These are phyloP conservation scores for Encarsia formosa DNA, from an alignment of 2,888 invertebrate species.

Conservation along the genomic window DNA sequence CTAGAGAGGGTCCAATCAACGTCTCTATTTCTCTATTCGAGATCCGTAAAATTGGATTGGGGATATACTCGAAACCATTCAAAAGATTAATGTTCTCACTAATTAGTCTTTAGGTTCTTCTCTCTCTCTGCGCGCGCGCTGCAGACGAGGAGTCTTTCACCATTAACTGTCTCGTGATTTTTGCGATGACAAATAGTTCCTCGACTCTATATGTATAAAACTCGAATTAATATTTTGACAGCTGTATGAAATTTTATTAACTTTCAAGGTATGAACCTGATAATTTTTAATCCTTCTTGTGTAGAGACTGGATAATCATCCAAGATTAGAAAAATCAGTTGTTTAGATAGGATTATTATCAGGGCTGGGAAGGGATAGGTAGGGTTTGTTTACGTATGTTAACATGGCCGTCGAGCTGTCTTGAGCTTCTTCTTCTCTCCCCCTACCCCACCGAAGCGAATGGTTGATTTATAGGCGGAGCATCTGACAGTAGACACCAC, in stretches of 20 bases:
- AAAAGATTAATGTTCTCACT: constrained; percentile 49
- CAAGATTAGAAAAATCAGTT: too few relatives aligned
- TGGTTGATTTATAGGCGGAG: constrained; percentile 51
- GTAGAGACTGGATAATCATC: too few relatives aligned
- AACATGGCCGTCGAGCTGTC: constrained; percentile 49
- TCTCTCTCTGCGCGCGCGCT: too few relatives aligned
- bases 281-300: too few relatives aligned
- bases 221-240: constrained; percentile 23
- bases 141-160: constrained; percentile 39
- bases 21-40: constrained; percentile 34
- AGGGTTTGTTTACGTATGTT: constrained; percentile 49
- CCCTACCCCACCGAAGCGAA: constrained; percentile 24
- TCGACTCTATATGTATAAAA: constrained; percentile 17
- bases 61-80: constrained; percentile 42
- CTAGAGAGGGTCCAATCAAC: constrained; percentile 45
- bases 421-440: too few relatives aligned
- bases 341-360: too few relatives aligned
- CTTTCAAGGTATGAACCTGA: too few relatives aligned
- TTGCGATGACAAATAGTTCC: constrained; percentile 35
- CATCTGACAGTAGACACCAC: constrained; percentile 48
- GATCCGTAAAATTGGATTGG: constrained; percentile 47
- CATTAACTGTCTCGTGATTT: constrained; percentile 43
- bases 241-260: too few relatives aligned
- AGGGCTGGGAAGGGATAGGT: constrained; percentile 6
- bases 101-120: constrained; percentile 46